A percentile compares a stretch with the other conserved stretches of the same genome.
phyloP scores from a whole-genome alignment of 1,140 invertebrate species.

The Trachymyrmex cornetzi region DNA sequence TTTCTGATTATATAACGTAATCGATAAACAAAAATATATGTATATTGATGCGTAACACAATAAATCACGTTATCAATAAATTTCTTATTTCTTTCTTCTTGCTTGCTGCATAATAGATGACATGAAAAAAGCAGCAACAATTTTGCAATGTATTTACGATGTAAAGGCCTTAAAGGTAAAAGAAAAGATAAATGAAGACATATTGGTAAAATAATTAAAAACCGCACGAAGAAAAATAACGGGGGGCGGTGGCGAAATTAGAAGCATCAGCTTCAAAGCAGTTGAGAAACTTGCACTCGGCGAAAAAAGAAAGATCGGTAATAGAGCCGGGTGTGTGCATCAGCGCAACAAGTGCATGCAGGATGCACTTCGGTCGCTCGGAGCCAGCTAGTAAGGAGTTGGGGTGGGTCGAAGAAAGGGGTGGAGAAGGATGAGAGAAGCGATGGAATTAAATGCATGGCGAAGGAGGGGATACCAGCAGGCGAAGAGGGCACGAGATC shows the following conservation, averaged over 20 bases:
- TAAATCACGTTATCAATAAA: neutral
- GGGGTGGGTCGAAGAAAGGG: conserved; percentile 66
- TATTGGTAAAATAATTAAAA: neutral
- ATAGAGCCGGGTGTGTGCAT: conserved; percentile 63
- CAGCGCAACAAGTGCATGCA: conserved; percentile 78
- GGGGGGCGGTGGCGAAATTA: neutral
- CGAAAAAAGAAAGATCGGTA: conserved; percentile 48
- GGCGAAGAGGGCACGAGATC: conserved; percentile 79
- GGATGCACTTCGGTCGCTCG: conserved; percentile 63
- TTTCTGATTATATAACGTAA: neutral
- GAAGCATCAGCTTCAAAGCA: neutral
- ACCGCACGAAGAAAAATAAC: neutral
- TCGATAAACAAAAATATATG: neutral
- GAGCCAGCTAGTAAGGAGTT: conserved; percentile 17
- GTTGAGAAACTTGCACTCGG: neutral
- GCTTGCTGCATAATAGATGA: neutral
- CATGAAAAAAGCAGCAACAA: neutral
- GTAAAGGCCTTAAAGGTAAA: neutral
- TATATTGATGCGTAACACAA: neutral
- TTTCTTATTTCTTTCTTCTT: neutral
- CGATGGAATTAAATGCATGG: conserved; percentile 75
- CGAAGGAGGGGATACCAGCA: conserved; percentile 74
- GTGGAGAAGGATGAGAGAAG: conserved; percentile 68
- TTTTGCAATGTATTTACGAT: neutral
- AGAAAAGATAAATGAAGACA: neutral